These are phyloP conservation scores for Petroica traversi DNA, from an alignment of 2,113 vertebrate genomes.

Conservation along the genomic window DNA sequence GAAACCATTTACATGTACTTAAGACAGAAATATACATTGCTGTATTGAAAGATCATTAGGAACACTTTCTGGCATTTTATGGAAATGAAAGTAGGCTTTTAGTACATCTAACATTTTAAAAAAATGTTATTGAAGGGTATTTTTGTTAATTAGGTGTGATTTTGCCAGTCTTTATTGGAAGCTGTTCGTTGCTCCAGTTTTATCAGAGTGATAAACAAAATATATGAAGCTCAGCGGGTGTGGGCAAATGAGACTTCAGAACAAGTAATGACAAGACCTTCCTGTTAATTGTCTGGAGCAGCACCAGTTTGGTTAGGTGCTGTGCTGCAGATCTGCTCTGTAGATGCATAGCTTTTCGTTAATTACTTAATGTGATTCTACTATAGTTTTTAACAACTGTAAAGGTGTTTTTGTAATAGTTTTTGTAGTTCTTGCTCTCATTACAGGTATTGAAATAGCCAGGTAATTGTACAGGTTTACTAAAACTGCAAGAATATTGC, in stretches of 20 bases:
- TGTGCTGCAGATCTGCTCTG: background rate
- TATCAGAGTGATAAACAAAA: background rate
- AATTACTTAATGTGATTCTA: background rate
- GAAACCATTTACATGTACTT: background rate
- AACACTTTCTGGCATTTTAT: background rate
- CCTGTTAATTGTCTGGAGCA: background rate
- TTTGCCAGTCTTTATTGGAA: background rate
- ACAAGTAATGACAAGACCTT: background rate
- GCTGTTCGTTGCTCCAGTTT: background rate
- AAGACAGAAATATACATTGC: background rate
- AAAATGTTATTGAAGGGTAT: background rate
- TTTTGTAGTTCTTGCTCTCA: background rate
- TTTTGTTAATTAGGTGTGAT: background rate
- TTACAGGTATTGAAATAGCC: background rate
- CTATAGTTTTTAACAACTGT: background rate
- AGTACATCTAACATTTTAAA: background rate
- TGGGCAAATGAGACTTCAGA: background rate
- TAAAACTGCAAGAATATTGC: background rate
- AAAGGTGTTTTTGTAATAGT: background rate
- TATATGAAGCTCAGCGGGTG: background rate
- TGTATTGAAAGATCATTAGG: background rate
- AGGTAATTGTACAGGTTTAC: background rate
- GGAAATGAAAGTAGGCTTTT: background rate
- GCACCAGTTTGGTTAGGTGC: constrained; percentile 23
- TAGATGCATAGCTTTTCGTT: background rate